A percentile compares a stretch with the other conserved stretches of the same genome.
These are phyloP conservation scores for Aleiodes sp. DNA, from an alignment of 1,140 invertebrate species.

Conservation along the genomic window DNA sequence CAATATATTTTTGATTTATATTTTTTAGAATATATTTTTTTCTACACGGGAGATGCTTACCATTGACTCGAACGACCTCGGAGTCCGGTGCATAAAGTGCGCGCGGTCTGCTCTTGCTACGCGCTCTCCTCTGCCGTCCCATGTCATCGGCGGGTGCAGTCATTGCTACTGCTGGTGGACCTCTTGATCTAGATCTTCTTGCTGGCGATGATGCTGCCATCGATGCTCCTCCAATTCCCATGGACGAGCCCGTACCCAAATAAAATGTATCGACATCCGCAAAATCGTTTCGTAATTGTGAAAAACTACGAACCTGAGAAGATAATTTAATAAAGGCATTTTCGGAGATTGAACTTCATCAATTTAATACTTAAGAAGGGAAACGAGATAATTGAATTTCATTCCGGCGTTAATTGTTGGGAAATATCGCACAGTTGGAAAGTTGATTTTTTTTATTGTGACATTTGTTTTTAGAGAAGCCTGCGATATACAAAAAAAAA, in stretches of 20 bases:
- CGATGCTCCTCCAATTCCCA: constrained; percentile 56
- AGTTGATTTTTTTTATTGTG: too few species aligned
- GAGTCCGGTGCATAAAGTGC: constrained; percentile 82
- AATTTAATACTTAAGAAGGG: background rate
- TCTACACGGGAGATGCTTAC: constrained; percentile 63
- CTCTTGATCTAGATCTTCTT: constrained; percentile 76
- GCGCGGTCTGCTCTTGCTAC: constrained; percentile 83
- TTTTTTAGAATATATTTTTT: too few species aligned
- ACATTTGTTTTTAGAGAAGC: too few species aligned
- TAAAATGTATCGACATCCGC: constrained; percentile 92
- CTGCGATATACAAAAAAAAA: too few species aligned
- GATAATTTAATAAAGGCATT: background rate
- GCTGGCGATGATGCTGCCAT: constrained; percentile 72
- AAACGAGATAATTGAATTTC: background rate
- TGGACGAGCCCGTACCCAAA: constrained; percentile 72
- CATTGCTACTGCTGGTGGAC: constrained; percentile 62
- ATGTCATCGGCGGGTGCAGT: constrained; percentile 63
- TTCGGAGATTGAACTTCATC: background rate
- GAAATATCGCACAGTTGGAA: too few species aligned
- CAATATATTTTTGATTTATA: too few species aligned
- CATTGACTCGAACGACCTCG: constrained; percentile 79
- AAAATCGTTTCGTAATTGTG: constrained; percentile 89
- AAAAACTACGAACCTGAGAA: constrained; percentile 84
- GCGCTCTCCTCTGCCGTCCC: constrained; percentile 70
- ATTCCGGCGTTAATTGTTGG: too few species aligned